Base-by-base conservation (phyloP, 2,888 invertebrate species). In the Strigamia transsilvanica region DNA sequence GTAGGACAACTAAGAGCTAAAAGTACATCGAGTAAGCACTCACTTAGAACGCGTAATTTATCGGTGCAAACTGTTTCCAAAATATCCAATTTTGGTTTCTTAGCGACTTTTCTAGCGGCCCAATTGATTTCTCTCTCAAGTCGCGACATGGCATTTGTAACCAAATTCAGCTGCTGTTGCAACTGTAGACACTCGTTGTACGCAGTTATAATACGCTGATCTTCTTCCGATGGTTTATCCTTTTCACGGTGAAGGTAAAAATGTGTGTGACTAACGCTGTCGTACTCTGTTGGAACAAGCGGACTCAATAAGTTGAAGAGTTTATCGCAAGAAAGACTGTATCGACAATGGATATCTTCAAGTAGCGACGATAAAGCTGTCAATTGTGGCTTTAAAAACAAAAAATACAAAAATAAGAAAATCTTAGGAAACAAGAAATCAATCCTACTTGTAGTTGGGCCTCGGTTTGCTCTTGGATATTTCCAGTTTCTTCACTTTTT, bases 141-240 rank as follows among this genome's bases (percentile, higher is more conserved):
- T 82, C 94, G 91, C 83, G 91, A 90, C 88, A 95, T 91, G 23
- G 94, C 93, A 86, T 92, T 92, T 81, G 92, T 91, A 56, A 96
- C 93, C 0, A 94, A 92, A 88, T 97, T 97, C 82, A 96, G 88
- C 88, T 97, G 97, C 84, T 94, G 93, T 88, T 97, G 97, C 80
- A 96, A 91, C 85, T 94, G 93, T 85, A 95, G 91, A 86, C 96
- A 96, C 89, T 96, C 96, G 91, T 90, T 90, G 86, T 91, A 92
- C 15, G 91, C 90, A 83, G 90, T 87, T 15, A 90, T 85, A 80
- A 91, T 90, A 80, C 85, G 85, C 66, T 85, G 85, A 84, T 88
- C 88, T 0, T 91, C 90, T 82, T 93, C 87, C 38, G 83, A 84
- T 34, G 85, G 85, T 84, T 92, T 91, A 85, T 92, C 92, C 86